Base-by-base conservation (phyloP, 2,888 invertebrate species). In the Drosophila robusta region DNA sequence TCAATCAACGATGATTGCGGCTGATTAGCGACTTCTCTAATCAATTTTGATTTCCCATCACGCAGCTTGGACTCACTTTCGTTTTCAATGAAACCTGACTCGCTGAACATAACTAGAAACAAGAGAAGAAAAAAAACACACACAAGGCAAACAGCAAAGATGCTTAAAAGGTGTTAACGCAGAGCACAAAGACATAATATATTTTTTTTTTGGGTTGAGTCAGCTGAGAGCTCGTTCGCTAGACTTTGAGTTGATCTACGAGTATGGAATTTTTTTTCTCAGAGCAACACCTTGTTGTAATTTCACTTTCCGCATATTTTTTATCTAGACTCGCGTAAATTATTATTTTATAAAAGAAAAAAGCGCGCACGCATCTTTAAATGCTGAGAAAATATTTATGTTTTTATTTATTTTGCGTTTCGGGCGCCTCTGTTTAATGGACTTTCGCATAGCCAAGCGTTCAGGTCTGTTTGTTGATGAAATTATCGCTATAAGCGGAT, bases 391-490 rank as follows among this genome's bases (percentile, higher is more conserved):
- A 87, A 83, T 78, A 85, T 88, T 75, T 75, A 62, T 64, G 45
- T 65, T 50, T 63, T 68, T 54, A 46, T 75, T 71, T 70, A 55
- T 70, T 74, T 70, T 60, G 60, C 36, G 39, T 39, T 54, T 16
- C 36, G 66, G 51, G 54, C 49, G 61, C 51, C 44, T 55, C 55
- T 60, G 67, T 66, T 84, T 80, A 49, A 69, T 75, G 47, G 66
- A 77, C 86, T 88, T 86, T 88, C 80, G 88, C 83, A 71, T 64
- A 64, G 71, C 55, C 64, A 7, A 45, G 67, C 78, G 85, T 85
- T 85, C 88, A 86, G 89, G 62, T 86, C 85, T 86, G 89, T 78
- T 86, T 86, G 75, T 70, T 69, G 66, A 70, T 74, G 71, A 73
- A 88, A 86, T 86, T 78, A 80, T 77, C 60, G 73, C 68, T 52